Base-by-base conservation (phyloP, 2,888 invertebrate species). In the Sinopyrophorus schimmeli region DNA sequence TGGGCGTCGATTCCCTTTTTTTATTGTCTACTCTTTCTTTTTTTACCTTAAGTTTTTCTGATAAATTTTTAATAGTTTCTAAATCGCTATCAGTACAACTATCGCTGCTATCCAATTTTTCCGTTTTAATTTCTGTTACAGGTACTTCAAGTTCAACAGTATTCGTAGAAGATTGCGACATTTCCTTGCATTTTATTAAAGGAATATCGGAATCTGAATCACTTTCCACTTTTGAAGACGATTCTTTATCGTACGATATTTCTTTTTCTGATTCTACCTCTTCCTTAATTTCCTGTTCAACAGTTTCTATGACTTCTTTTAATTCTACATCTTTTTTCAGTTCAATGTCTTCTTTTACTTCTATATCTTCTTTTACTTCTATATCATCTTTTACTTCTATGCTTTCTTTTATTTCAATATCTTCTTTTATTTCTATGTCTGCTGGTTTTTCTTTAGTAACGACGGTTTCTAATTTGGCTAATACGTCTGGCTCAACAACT, bases 81-180 rank as follows among this genome's bases (percentile, higher is more conserved):
- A 32, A 38, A 44, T 77, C 63, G 69, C 69, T 30, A 69, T 77
- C 77, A 68, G 74, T 55, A 67, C 74, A 61, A 69, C 73, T 50
- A 42, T n/a, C 26, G n/a, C 37, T 38, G 9, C 35, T 48, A 30
- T 34, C 31, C 3, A n/a, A 9, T 42, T 47, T 32, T 38, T 42
- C 21, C 43, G 18, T 69, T 66, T 9, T 66, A 52, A 61, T 39
- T 51, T 30, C 35, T 60, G 16, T 14, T 5, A 10, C 21, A 20
- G 3, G 18, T 20, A 17, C 28, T 42, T 52, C 44, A 12, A 63
- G 38, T 53, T 67, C 54, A 58, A 63, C 27, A 49, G 51, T 5
- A 60, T 34, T 11, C 66, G 57, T 39, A 28, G 60, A 14, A 40
- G 37, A n/a, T n/a, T n/a, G n/a, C n/a, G n/a, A n/a, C 37, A 57